Evolutionary conservation across 2,888 invertebrate genomes (phyloP).

Genomic region (Rhimphoctona megacephalus): DNA sequence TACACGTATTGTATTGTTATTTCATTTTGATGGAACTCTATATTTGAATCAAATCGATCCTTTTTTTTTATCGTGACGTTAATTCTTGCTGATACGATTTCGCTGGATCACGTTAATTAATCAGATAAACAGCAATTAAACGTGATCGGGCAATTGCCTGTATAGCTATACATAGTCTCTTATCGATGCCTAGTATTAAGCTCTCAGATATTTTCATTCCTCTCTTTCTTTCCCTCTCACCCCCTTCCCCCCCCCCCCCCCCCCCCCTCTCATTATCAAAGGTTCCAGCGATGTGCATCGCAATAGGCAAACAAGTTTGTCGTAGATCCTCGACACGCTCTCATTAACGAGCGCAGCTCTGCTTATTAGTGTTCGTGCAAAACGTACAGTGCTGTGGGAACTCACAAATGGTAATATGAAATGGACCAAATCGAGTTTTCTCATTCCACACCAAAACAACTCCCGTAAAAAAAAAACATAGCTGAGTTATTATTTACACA

Average conservation of each 20-base stretch:
- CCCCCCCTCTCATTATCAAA: slow-evolving; percentile 32
- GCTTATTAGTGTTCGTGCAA: slow-evolving; percentile 44
- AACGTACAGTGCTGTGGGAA: background rate
- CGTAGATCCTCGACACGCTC: slow-evolving; percentile 30
- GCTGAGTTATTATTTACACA: too few relatives aligned
- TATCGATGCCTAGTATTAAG: slow-evolving; percentile 18
- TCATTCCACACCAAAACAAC: background rate
- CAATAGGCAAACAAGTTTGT: slow-evolving; percentile 25
- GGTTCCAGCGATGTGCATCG: slow-evolving; percentile 38
- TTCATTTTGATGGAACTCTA: background rate
- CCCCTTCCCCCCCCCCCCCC: background rate
- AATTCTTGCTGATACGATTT: background rate
- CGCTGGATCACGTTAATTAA: slow-evolving; percentile 3
- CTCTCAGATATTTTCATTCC: slow-evolving; percentile 4
- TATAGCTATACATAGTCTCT: slow-evolving; percentile 22
- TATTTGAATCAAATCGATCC: background rate
- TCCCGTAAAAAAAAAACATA: background rate
- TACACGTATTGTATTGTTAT: too few relatives aligned
- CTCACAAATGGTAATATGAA: background rate
- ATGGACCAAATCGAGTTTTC: slow-evolving; percentile 13
- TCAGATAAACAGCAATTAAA: slow-evolving; percentile 18
- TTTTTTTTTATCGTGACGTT: background rate
- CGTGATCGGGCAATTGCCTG: slow-evolving; percentile 12
- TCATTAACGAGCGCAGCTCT: slow-evolving; percentile 45
- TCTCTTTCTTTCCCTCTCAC: background rate